These are phyloP conservation scores for Cephalopterus ornatus DNA, from an alignment of 2,113 vertebrate genomes.

Conservation along the genomic window DNA sequence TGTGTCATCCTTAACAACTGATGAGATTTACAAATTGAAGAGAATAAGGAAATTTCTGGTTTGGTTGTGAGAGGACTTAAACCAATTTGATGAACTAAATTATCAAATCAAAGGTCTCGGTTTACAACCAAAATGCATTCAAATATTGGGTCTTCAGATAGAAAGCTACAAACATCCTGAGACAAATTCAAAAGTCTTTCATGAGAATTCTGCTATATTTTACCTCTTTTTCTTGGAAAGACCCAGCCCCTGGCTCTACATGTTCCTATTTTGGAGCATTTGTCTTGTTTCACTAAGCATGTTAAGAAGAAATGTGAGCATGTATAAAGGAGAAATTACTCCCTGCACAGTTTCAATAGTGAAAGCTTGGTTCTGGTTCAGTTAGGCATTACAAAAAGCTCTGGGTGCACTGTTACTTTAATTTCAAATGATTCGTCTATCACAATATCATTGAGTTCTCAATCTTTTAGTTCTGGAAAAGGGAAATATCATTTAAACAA, in stretches of 20 bases:
- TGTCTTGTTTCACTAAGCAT: neutral
- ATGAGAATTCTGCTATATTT: neutral
- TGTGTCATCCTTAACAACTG: neutral
- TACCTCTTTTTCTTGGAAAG: neutral
- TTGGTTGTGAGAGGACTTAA: neutral
- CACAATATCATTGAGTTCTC: neutral
- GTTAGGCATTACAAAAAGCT: neutral
- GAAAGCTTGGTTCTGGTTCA: conserved; percentile 27
- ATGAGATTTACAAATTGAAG: neutral
- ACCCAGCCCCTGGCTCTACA: neutral
- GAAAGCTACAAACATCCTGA: neutral
- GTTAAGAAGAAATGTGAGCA: neutral
- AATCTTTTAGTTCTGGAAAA: neutral
- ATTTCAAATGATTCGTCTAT: conserved; percentile 32
- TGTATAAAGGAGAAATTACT: neutral
- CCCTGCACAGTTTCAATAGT: neutral
- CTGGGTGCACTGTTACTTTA: neutral
- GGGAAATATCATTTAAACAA: neutral
- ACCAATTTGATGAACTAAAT: neutral
- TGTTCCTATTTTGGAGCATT: neutral
- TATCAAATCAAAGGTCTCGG: neutral
- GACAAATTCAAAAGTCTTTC: neutral
- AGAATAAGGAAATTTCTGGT: neutral
- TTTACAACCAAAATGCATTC: neutral
- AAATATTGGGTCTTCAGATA: neutral